Base-by-base conservation (phyloP, 1,140 invertebrate genomes). In the Pseudobourletiella spinata region DNA sequence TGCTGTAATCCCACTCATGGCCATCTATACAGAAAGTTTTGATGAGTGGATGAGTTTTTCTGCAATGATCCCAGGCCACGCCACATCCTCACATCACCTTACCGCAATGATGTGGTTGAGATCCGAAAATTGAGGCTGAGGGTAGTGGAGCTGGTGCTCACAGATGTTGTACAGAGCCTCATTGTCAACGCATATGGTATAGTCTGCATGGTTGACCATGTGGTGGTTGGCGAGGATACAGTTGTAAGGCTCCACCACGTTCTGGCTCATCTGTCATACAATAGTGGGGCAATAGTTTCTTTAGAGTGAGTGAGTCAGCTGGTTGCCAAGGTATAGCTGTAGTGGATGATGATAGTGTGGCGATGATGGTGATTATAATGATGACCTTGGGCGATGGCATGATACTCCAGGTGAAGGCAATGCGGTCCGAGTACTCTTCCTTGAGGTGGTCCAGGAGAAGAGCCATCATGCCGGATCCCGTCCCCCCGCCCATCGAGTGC, bases 401-500 rank as follows among this genome's bases (percentile, higher is more conserved):
- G 2, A 50, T 25, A 2, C 8, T 50, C 43, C 20, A 59, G 15
- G 20, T 89, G 74, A 86, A 86, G 83, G 94, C 91, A 63, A 95
- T 94, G 74, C 91, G 82, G 78, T 95, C 91, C 2, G 91, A 87
- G 72, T 89, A 91, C 75, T 91, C 88, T 74, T 91, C 88, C 46
- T 87, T 79, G 68, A 90, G 88, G 74, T 88, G 88, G 14, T 82
- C 91, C 62, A 94, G 85, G 25, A 93, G 78, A 22, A 92, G 76
- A 0, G 89, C 91, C 28, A 89, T 89, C 79, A 93, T 82, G 51
- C 91, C 91, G 29, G 89, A 90, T 11, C 91, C 91, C 61, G 91
- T 59, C 1, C 57, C 57, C 28, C 57, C 57, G 8, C 57, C 57
- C 2, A 59, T 8, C 18, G 22, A 14, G 22, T 59, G 20, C 24